These are phyloP conservation scores for Tenthredo distinguenda DNA, from an alignment of 2,888 invertebrate species.

Conservation along the genomic window DNA sequence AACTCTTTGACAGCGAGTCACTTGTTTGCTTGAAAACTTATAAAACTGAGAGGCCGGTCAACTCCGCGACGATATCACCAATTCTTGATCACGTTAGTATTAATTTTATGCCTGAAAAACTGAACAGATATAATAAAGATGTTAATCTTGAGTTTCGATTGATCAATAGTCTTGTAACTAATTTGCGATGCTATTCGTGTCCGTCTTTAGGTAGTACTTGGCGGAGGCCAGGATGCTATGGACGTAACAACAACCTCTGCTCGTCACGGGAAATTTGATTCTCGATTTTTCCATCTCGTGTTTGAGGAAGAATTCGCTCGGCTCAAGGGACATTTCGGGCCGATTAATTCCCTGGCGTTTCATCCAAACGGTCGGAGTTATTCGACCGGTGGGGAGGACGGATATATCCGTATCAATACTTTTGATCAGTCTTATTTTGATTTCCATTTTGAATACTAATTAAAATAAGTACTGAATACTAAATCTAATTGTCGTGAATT, in stretches of 20 bases:
- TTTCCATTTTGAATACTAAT: slow-evolving; percentile 93
- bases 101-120: neutral
- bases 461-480: slow-evolving; percentile 3
- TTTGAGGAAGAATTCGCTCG: slow-evolving; percentile 89
- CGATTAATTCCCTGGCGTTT: slow-evolving; percentile 98
- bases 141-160: neutral
- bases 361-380: slow-evolving; percentile 99
- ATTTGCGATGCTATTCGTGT: neutral
- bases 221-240: slow-evolving; percentile 99
- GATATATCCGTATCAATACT: slow-evolving; percentile 96
- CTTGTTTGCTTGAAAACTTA: slow-evolving; percentile 95
- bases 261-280: slow-evolving; percentile 98
- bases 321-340: slow-evolving; percentile 99
- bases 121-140: neutral
- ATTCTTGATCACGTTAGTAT: slow-evolving; percentile 91
- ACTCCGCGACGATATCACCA: slow-evolving; percentile 98
- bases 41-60: slow-evolving; percentile 98
- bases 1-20: slow-evolving; percentile 94
- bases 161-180: neutral
- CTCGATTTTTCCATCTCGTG: slow-evolving; percentile 86
- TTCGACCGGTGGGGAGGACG: slow-evolving; percentile 99
- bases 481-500: neutral
- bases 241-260: slow-evolving; percentile 98
- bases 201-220: slow-evolving; percentile 87
- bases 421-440: slow-evolving; percentile 99